A percentile compares a stretch with the other conserved stretches of the same genome.
Conservation (phyloP, 2,113 vertebrate species). For the Nycticorax nycticorax region DNA sequence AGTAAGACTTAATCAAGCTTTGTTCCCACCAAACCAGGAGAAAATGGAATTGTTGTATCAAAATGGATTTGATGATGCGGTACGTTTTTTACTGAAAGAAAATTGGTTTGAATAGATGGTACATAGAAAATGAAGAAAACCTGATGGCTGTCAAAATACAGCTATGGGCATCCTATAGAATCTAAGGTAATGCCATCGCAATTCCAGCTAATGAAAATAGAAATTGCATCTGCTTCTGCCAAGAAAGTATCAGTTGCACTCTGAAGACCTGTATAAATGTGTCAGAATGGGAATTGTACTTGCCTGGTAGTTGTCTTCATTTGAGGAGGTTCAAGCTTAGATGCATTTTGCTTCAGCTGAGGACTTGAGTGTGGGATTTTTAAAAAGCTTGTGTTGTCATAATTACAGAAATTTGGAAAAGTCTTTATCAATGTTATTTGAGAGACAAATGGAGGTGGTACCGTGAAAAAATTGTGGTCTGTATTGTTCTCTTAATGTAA, state of each 20-base stretch:
- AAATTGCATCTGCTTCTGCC: neutral
- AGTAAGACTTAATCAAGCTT: conserved; percentile 78
- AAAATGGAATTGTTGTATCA: conserved; percentile 75
- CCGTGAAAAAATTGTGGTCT: neutral
- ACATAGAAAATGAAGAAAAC: neutral
- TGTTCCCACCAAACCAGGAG: conserved; percentile 81
- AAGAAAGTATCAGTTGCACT: neutral
- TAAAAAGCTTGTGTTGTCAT: neutral
- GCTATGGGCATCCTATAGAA: neutral
- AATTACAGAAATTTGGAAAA: neutral
- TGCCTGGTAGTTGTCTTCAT: neutral
- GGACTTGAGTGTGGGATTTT: neutral
- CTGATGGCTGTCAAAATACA: neutral
- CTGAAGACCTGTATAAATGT: neutral
- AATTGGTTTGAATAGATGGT: conserved; percentile 73
- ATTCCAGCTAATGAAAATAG: neutral
- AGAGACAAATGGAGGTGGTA: neutral
- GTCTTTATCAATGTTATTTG: neutral
- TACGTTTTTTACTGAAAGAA: conserved; percentile 82
- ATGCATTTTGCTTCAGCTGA: neutral
- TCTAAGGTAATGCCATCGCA: neutral
- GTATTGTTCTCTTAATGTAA: neutral
- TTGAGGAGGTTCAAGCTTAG: neutral
- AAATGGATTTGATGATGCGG: conserved; percentile 81
- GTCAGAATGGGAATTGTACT: neutral